Evolutionary conservation across 2,113 vertebrate species (phyloP), one percentile per base, ranked within the genome.

Genomic region (Semnopithecus entellus): DNA sequence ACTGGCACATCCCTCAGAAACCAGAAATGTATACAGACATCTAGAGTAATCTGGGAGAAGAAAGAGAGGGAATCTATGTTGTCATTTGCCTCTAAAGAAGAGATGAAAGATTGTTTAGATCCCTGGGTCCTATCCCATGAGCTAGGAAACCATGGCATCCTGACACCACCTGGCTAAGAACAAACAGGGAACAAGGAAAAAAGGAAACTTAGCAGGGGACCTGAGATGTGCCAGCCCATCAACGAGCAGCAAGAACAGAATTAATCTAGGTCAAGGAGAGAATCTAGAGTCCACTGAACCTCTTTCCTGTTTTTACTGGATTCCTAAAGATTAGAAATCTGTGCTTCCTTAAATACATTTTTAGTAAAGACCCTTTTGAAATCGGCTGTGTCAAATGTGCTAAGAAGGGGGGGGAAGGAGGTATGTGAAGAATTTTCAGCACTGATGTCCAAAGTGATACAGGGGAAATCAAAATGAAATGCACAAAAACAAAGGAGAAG

Each of bases 41-140:
- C 82, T 13, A 30, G 43, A 48, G 10, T 55, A 87, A 73, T 38
- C 52, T 43, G 68, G 43, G 81, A 87, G 64, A 68, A 88, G 68
- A 52, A n/a, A 27, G 32, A 68, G 22, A 22, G 6, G 11, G 72
- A 27, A 59, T 83, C 52, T 87, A 22, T 66, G 83, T 61, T 78
- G 43, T 30, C 88, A 64, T 82, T 55, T 88, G 72, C 72, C 50
- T 81, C 92, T 82, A 73, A 43, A 91, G 61, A 97, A 95, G 55
- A 95, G 40, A 81, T 59, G 50, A 81, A 11, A 3, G 76, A 79
- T 3, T 94, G 52, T 80, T 91, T 76, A 85, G 55, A 81, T 61
- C 84, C 45, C 79, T 84, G 35, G 52, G 93, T 93, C 76, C 76
- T 61, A 66, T 57, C 40, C 32, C 48, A 88, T 64, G 78, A 80